Percentiles rank a stretch among this genome's conserved stretches.
phyloP scores from a whole-genome alignment of 2,888 invertebrate genomes.

The Catocala nupta region DNA sequence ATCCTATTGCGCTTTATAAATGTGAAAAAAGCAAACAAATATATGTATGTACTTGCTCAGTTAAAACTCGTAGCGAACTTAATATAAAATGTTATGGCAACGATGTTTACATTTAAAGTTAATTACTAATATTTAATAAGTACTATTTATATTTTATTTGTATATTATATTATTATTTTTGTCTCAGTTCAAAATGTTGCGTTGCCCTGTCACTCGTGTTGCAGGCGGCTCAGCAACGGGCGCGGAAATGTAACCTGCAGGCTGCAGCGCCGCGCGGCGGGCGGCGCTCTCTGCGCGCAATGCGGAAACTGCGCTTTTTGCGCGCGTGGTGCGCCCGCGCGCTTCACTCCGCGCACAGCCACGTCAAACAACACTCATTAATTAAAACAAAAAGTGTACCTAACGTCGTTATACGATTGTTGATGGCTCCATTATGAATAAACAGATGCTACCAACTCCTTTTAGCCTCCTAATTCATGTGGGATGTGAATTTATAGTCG shows the following conservation, averaged over 20 bases:
- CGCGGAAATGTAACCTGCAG: slow-evolving; percentile 70
- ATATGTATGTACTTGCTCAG: too few species aligned
- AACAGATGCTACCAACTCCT: not conserved
- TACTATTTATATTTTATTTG: too few species aligned
- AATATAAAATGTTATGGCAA: too few species aligned
- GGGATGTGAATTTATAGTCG: too few species aligned
- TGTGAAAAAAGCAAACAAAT: too few species aligned
- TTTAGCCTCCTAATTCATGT: not conserved
- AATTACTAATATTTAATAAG: too few species aligned
- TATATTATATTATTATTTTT: too few species aligned
- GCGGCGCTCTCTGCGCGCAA: slow-evolving; percentile 59
- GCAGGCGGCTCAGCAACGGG: slow-evolving; percentile 56
- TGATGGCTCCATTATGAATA: slow-evolving; percentile 24
- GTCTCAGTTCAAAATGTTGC: slow-evolving; percentile 48
- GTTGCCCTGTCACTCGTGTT: slow-evolving; percentile 60
- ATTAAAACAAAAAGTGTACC: slow-evolving; percentile 40
- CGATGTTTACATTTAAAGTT: too few species aligned
- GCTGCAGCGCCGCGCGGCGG: slow-evolving; percentile 57
- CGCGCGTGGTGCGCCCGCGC: slow-evolving; percentile 29
- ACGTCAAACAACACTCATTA: slow-evolving; percentile 27
- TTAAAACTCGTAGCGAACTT: too few species aligned
- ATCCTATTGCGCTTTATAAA: too few species aligned
- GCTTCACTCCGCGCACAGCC: slow-evolving; percentile 15
- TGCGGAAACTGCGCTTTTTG: slow-evolving; percentile 75
- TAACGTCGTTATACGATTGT: slow-evolving; percentile 22